These are phyloP conservation scores for Oceanodroma tethys DNA, from an alignment of 2,113 vertebrate species.

Conservation along the genomic window DNA sequence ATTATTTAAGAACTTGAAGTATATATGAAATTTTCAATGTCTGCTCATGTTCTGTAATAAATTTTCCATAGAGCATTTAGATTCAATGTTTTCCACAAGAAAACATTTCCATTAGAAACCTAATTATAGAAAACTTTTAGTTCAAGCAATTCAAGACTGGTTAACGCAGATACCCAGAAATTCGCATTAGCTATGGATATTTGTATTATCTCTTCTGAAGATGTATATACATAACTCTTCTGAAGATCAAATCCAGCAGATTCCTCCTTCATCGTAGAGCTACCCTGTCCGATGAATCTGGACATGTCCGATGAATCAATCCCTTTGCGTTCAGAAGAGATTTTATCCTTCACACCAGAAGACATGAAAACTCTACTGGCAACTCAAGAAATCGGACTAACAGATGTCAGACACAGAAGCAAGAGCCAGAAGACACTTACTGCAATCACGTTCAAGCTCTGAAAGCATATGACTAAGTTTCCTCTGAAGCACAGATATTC, in stretches of 20 bases:
- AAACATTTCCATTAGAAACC: background rate
- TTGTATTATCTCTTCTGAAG: background rate
- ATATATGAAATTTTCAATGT: background rate
- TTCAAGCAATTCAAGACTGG: background rate
- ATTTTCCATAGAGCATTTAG: background rate
- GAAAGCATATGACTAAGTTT: background rate
- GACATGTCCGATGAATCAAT: background rate
- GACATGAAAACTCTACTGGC: background rate
- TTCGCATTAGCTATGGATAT: background rate
- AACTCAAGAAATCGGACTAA: background rate
- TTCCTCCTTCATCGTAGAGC: background rate
- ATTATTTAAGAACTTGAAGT: background rate
- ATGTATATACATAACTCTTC: background rate
- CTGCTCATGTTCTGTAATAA: background rate
- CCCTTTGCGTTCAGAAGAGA: background rate
- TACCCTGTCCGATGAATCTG: accelerated
- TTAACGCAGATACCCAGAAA: background rate
- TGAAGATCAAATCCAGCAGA: background rate
- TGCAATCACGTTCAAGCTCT: background rate
- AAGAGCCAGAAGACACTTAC: background rate
- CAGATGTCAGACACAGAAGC: background rate
- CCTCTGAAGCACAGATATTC: background rate
- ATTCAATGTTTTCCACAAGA: background rate
- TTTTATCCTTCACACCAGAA: background rate
- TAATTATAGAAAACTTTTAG: background rate